A percentile compares a stretch with the other conserved stretches of the same genome.
Evolutionary conservation across 2,113 vertebrate species (phyloP).

Genomic region (Brachirus orientalis): DNA sequence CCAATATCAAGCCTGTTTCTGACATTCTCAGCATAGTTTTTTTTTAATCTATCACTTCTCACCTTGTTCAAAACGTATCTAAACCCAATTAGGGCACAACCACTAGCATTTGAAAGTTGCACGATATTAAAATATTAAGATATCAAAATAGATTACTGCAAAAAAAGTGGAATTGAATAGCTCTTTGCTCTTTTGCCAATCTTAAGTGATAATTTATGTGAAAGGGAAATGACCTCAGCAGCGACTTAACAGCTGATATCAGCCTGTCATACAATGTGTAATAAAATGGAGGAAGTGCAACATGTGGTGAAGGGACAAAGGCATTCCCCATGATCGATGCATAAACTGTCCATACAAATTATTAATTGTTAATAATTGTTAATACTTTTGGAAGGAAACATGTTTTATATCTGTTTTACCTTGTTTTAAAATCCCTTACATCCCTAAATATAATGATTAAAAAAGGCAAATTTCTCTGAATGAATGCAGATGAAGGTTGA

Average conservation of each 20-base stretch:
- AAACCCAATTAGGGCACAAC: neutral
- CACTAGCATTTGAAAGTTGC: neutral
- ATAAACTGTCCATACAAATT: neutral
- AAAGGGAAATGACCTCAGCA: no score
- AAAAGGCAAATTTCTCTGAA: neutral
- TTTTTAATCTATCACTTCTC: neutral
- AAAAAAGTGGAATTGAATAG: neutral
- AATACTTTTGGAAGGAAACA: no score
- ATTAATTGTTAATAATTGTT: no score
- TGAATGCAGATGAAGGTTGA: neutral
- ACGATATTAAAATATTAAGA: neutral
- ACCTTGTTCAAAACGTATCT: neutral
- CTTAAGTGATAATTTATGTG: no score
- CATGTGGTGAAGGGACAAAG: neutral
- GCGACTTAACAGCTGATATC: no score
- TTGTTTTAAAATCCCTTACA: no score
- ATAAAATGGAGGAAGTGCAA: constrained; percentile 11
- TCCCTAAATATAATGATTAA: no score
- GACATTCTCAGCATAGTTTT: constrained; percentile 13
- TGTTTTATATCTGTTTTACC: no score
- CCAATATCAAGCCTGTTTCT: constrained; percentile 16
- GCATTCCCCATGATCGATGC: neutral
- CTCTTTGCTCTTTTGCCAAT: no score
- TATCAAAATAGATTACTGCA: neutral
- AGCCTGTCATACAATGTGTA: neutral